Evolutionary conservation across 2,888 invertebrate genomes (phyloP).

Genomic region (Norana najaformis): DNA sequence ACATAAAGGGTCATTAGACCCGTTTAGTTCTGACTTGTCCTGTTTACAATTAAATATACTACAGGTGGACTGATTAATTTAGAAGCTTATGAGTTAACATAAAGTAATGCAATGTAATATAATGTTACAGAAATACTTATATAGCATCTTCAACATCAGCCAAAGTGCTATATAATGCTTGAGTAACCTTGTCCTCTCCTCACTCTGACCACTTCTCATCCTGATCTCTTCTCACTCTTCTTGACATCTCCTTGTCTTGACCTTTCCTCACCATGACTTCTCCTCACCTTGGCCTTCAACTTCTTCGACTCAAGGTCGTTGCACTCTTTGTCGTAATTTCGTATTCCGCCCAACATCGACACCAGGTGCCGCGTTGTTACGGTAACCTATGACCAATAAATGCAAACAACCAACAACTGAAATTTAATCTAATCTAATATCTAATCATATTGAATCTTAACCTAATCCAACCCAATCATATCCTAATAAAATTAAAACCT

Average conservation of each 20-base stretch:
- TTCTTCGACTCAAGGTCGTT: neutral
- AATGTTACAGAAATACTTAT: too few species aligned
- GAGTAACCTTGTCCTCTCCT: neutral
- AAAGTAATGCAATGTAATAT: neutral
- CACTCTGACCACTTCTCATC: neutral
- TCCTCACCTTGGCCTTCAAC: conserved; percentile 10
- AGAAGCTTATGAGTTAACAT: neutral
- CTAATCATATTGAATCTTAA: neutral
- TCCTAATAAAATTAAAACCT: neutral
- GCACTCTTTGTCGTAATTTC: conserved; percentile 64
- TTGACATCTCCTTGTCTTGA: neutral
- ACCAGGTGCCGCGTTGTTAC: conserved; percentile 67
- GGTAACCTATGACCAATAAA: conserved; percentile 47
- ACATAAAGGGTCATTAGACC: neutral
- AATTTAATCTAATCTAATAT: neutral
- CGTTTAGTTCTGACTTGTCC: neutral
- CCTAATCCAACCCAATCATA: neutral
- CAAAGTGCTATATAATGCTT: neutral
- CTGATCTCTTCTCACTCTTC: neutral
- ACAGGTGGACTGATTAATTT: neutral
- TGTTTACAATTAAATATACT: conserved; percentile 1
- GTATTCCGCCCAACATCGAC: conserved; percentile 66
- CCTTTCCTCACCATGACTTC: neutral
- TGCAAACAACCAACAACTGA: neutral
- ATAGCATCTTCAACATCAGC: neutral